A percentile compares a stretch with the other conserved stretches of the same genome.
These are phyloP conservation scores for Drosophila colorata DNA, from an alignment of 2,888 invertebrate species.

Conservation along the genomic window DNA sequence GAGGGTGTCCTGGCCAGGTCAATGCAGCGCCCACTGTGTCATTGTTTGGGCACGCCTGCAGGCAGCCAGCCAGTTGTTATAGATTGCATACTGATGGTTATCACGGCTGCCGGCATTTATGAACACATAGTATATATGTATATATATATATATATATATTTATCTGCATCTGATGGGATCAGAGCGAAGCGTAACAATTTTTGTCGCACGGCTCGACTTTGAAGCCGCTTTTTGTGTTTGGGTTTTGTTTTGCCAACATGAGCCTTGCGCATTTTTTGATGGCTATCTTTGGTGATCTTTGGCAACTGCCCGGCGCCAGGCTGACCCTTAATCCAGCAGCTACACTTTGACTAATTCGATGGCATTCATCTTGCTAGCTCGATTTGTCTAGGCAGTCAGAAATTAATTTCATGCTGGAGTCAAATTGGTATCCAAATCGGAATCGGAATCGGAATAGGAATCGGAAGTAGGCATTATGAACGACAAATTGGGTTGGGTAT, in stretches of 20 bases:
- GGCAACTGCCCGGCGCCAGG: slow-evolving; percentile 61
- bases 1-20: slow-evolving; percentile 39
- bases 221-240: slow-evolving; percentile 45
- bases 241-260: slow-evolving; percentile 76
- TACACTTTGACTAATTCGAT: slow-evolving; percentile 45
- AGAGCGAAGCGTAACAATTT: slow-evolving; percentile 53
- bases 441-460: slow-evolving; percentile 12
- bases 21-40: slow-evolving; percentile 79
- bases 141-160: slow-evolving; percentile 18
- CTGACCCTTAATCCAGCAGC: slow-evolving; percentile 14
- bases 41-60: slow-evolving; percentile 79
- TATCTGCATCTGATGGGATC: slow-evolving; percentile 62
- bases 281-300: slow-evolving; percentile 64
- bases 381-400: slow-evolving; percentile 31
- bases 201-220: slow-evolving; percentile 78
- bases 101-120: slow-evolving; percentile 36
- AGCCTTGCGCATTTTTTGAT: slow-evolving; percentile 36
- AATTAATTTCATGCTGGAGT: slow-evolving; percentile 68
- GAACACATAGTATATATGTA: slow-evolving; percentile 3
- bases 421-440: slow-evolving; percentile 9
- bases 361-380: slow-evolving; percentile 49
- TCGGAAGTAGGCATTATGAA: slow-evolving; percentile 81
- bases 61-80: slow-evolving; percentile 59
- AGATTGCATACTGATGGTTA: slow-evolving; percentile 73
- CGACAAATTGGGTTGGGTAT: slow-evolving; percentile 82